Base-by-base conservation (phyloP, 2,797 vertebrate genomes). In the Argyrosomus regius region DNA sequence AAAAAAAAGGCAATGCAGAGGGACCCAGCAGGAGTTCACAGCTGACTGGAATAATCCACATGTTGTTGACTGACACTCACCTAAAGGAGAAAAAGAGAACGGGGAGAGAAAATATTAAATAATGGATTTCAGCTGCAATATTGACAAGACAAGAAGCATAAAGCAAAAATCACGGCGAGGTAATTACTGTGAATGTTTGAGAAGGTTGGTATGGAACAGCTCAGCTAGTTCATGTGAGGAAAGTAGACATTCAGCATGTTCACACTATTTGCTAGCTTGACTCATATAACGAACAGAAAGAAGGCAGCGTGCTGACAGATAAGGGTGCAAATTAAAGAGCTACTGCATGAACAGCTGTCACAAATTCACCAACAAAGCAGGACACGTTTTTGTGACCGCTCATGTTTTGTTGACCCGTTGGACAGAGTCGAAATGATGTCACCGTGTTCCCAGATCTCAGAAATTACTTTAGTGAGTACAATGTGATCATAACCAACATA, bases 51-150 rank as follows among this genome's bases (percentile, higher is more conserved):
- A 91, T 89, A 90, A 87, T 92, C 92, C 92, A 81, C 85, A 84
- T 8, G 57, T 39, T 78, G 91, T 88, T 89, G 92, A 90, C 86
- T 92, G 93, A 93, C 91, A 96, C 95, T 95, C 94, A 96, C 95
- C 95, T 96, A 81, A 65, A 90, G 80, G 84, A 91, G 72, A 87
- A 72, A 17, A 67, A 66, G 12, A 83, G 35, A 77, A 60, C 3
- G 77, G 68, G 59, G 84, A 77, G 56, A 75, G 60, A 83, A 80
- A 71, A 78, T 18, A 69, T 86, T 86, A 88, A 84, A 89, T 90
- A 81, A 86, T 87, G 74, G 59, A 92, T 83, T 86, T 71, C 46
- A 77, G 81, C 79, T 88, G 89, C 79, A 90, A 79, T 77, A 86
- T 87, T 89, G 80, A 91, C 87, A 82, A 83, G 77, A 82, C 48